Conservation (phyloP, 2,797 vertebrate species). For the Pseudochirops corinnae region DNA sequence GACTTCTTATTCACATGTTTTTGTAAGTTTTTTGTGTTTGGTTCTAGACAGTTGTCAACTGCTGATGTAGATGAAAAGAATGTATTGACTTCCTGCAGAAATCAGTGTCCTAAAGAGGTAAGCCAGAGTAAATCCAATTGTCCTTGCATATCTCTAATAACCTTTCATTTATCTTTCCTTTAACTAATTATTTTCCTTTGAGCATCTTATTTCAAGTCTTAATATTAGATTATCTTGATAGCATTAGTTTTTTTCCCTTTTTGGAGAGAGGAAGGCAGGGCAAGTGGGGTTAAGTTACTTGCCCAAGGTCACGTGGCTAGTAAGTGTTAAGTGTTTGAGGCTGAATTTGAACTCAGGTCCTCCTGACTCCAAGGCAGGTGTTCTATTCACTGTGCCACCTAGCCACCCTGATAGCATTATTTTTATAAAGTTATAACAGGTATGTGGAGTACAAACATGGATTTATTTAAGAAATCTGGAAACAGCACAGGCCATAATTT, state of each 20-base stretch:
- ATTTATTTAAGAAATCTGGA: constrained; percentile 39
- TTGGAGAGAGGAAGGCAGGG: no score
- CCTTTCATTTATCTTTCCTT: background rate
- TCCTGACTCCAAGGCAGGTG: no score
- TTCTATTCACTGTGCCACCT: no score
- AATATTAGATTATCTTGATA: background rate
- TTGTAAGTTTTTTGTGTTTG: constrained; percentile 37
- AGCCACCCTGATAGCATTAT: background rate
- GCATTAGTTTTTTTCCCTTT: no score
- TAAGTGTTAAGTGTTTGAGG: no score
- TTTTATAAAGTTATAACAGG: background rate
- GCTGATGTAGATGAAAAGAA: constrained; percentile 86
- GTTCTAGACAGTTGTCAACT: constrained; percentile 87
- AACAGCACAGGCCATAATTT: constrained; percentile 20
- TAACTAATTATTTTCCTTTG: constrained; percentile 23
- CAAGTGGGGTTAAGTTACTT: no score
- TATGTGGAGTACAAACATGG: background rate
- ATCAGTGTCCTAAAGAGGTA: constrained; percentile 93
- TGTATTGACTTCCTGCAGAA: constrained; percentile 89
- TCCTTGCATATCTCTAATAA: background rate
- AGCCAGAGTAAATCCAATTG: constrained; percentile 20
- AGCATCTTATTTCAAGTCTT: background rate
- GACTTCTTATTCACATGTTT: constrained; percentile 49
- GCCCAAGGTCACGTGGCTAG: no score
- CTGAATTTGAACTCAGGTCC: no score